Evolutionary conservation across 1,140 invertebrate genomes (phyloP).

Genomic region (Cheumatopsyche charites): DNA sequence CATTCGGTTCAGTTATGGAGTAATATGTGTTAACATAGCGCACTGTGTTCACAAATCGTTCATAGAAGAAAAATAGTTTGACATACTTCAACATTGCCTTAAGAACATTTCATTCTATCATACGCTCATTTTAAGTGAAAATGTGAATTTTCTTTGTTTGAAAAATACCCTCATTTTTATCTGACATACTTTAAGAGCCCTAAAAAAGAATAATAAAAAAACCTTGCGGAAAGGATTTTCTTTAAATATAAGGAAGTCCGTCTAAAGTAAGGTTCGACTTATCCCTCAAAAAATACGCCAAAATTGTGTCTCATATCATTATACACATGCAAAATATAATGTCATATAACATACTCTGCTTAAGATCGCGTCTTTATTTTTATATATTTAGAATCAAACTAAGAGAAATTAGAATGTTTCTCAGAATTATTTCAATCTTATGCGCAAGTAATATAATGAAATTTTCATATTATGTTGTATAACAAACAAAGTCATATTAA

Average conservation of each 20-base stretch:
- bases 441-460: too few relatives aligned
- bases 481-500: too few relatives aligned
- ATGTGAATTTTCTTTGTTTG: slow-evolving; percentile 30
- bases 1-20: too few relatives aligned
- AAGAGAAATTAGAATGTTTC: too few relatives aligned
- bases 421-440: too few relatives aligned
- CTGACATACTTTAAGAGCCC: slow-evolving; percentile 22
- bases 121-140: slow-evolving; percentile 15
- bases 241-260: slow-evolving; percentile 23
- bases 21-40: not conserved
- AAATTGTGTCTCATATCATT: not conserved
- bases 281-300: slow-evolving; percentile 12
- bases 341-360: too few relatives aligned
- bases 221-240: slow-evolving; percentile 15
- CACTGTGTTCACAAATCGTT: slow-evolving; percentile 12
- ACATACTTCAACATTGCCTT: slow-evolving; percentile 19
- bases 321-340: too few relatives aligned
- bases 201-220: slow-evolving; percentile 15
- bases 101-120: slow-evolving; percentile 8
- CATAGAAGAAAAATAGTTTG: slow-evolving; percentile 13
- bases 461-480: too few relatives aligned
- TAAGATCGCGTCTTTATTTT: too few relatives aligned
- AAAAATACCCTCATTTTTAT: slow-evolving; percentile 33
- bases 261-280: not conserved
- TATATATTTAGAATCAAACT: too few relatives aligned